Evolutionary conservation across 2,888 invertebrate species (phyloP).

Genomic region (Icerya purchasi): DNA sequence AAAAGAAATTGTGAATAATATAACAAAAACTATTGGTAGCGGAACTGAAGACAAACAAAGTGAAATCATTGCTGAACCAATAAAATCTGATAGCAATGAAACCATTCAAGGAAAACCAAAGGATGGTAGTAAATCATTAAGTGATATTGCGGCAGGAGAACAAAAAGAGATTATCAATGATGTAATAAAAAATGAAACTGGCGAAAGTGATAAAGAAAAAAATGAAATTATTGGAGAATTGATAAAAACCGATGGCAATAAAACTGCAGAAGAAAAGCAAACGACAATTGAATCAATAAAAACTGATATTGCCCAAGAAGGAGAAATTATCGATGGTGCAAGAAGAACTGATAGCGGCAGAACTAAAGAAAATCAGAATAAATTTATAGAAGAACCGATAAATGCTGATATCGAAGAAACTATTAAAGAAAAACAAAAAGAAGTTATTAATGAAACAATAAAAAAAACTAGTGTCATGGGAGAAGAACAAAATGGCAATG

Average conservation of each 20-base stretch:
- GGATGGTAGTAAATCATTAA: too few species aligned
- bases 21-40: conserved; percentile 18
- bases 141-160: too few species aligned
- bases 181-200: conserved; percentile 13
- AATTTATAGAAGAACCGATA: too few species aligned
- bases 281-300: too few species aligned
- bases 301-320: conserved; percentile 10
- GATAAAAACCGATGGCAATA: conserved; percentile 10
- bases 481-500: conserved; percentile 14
- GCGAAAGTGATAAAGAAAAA: conserved; percentile 14
- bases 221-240: conserved; percentile 8
- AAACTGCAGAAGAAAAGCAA: too few species aligned
- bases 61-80: conserved; percentile 16
- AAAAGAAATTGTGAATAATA: conserved; percentile 11
- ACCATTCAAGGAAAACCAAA: conserved; percentile 21
- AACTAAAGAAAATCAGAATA: conserved; percentile 15
- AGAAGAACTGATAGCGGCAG: conserved; percentile 15
- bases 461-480: conserved; percentile 18
- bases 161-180: too few species aligned
- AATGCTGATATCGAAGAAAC: too few species aligned
- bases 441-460: too few species aligned
- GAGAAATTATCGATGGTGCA: conserved; percentile 13
- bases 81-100: conserved; percentile 21
- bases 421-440: too few species aligned
- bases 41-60: conserved; percentile 23